These are phyloP conservation scores for Illadopsis cleaveri DNA, from an alignment of 2,113 vertebrate genomes.

Conservation along the genomic window DNA sequence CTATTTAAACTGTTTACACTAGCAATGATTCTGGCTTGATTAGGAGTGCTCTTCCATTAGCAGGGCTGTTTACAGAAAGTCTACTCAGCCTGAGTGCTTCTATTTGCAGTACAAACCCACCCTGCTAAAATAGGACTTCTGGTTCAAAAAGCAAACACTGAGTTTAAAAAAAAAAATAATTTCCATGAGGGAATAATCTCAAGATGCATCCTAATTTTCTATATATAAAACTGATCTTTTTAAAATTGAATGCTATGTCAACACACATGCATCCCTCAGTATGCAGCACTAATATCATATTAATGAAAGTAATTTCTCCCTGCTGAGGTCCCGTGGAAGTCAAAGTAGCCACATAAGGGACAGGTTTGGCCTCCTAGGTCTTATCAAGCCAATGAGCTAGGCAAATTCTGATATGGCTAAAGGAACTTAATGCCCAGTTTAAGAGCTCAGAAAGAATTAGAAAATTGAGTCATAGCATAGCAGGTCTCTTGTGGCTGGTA, in stretches of 20 bases:
- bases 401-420: neutral
- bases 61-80: neutral
- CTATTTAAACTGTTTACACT: neutral
- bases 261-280: neutral
- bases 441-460: neutral
- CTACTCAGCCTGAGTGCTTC: neutral
- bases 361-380: neutral
- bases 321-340: neutral
- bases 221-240: neutral
- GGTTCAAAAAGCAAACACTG: neutral
- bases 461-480: neutral
- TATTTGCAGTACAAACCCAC: neutral
- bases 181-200: neutral
- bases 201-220: neutral
- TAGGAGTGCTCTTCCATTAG: neutral
- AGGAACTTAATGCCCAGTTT: constrained; percentile 17
- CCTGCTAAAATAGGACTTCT: neutral
- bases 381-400: constrained; percentile 20
- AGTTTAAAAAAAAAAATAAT: neutral
- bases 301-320: neutral
- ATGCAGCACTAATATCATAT: neutral
- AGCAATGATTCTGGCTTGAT: neutral
- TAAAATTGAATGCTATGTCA: neutral
- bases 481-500: constrained; percentile 5
- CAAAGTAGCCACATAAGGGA: neutral